phyloP scores from a whole-genome alignment of 2,888 invertebrate genomes.

The Muschampia plurimacula region DNA sequence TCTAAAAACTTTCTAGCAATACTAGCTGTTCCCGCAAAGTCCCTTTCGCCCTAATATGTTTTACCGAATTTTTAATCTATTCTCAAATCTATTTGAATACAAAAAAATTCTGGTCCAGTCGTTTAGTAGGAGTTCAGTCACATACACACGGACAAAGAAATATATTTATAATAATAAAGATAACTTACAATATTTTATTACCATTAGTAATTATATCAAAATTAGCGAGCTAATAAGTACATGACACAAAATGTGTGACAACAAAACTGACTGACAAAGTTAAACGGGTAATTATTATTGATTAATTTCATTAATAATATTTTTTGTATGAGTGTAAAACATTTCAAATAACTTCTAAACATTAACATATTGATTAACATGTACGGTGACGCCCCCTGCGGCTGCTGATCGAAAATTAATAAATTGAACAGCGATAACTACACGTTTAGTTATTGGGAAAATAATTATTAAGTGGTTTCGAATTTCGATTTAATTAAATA shows the following conservation, averaged over 20 bases:
- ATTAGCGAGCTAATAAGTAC: too few relatives aligned
- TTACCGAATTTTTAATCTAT: too few relatives aligned
- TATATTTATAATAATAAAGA: too few relatives aligned
- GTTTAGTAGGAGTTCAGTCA: too few relatives aligned
- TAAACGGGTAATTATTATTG: not conserved
- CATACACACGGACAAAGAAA: too few relatives aligned
- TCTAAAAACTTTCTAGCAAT: too few relatives aligned
- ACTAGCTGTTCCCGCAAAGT: too few relatives aligned
- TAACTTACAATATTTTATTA: too few relatives aligned
- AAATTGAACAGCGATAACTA: conserved; percentile 4
- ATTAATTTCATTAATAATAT: not conserved
- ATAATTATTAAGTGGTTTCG: not conserved
- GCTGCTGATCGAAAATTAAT: not conserved
- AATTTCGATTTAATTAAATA: not conserved
- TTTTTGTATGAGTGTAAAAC: not conserved
- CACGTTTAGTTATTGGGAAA: not conserved
- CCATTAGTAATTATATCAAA: too few relatives aligned
- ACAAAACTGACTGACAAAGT: not conserved
- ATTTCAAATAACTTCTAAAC: not conserved
- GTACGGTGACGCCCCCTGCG: conserved; percentile 19
- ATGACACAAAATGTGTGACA: not conserved
- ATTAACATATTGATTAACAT: conserved; percentile 21
- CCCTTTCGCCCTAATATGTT: too few relatives aligned
- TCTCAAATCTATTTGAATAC: too few relatives aligned
- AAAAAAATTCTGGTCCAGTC: too few relatives aligned